Conservation (phyloP, 92 coral and sea anemone species). For the Zoanthus sociatus region DNA sequence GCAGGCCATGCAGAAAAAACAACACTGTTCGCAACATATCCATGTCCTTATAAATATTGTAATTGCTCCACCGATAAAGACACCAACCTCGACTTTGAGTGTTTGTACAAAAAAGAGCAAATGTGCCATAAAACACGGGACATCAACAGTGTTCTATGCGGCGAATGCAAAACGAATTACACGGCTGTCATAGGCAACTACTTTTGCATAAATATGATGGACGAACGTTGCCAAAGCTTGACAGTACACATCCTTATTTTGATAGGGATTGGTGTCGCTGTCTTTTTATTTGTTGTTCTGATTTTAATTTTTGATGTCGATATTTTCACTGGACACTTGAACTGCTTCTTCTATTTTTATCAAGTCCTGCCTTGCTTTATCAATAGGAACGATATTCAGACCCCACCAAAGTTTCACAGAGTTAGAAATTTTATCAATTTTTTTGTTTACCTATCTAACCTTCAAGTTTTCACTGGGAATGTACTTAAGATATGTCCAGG, state of each 20-base stretch:
- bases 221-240: background rate
- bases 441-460: constrained; percentile 71
- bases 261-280: background rate
- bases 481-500: constrained; percentile 60
- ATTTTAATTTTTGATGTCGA: constrained; percentile 13
- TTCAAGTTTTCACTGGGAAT: constrained; percentile 47
- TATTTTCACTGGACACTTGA: constrained; percentile 26
- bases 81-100: constrained; percentile 19
- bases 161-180: background rate
- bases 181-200: constrained; percentile 1
- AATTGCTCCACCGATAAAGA: background rate
- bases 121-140: constrained; percentile 18
- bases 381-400: constrained; percentile 47
- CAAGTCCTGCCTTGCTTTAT: constrained; percentile 55
- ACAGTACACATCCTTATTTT: background rate
- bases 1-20: background rate
- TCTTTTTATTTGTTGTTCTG: background rate
- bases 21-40: background rate
- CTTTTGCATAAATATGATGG: background rate
- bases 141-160: background rate
- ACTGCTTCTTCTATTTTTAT: constrained; percentile 40
- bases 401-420: background rate
- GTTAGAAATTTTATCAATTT: constrained; percentile 68
- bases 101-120: constrained; percentile 42
- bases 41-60: constrained; percentile 15